Conservation (phyloP, 2,888 invertebrate genomes). For the Apoderus coryli region DNA sequence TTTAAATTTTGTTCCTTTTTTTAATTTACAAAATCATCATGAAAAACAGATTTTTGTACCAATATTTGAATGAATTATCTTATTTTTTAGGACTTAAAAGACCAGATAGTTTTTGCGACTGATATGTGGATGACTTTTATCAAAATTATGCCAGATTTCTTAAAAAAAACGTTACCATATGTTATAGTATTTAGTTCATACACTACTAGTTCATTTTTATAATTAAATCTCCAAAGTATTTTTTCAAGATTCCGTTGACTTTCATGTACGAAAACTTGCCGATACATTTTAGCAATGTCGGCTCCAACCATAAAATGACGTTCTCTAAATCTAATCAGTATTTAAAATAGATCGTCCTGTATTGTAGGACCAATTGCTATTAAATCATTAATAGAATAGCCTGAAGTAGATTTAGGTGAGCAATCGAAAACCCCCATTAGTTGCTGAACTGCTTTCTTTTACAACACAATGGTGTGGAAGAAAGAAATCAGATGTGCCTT, state of each 20-base stretch:
- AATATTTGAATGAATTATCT: too few species aligned
- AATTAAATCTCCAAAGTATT: slow-evolving; percentile 14
- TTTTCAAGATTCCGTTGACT: slow-evolving; percentile 10
- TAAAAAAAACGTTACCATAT: too few species aligned
- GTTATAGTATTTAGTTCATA: too few species aligned
- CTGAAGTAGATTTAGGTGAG: slow-evolving; percentile 17
- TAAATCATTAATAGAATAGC: slow-evolving; percentile 23
- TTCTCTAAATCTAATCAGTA: slow-evolving; percentile 17
- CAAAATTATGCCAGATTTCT: too few species aligned
- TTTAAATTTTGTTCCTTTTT: too few species aligned
- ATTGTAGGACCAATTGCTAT: slow-evolving; percentile 22
- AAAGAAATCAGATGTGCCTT: neutral
- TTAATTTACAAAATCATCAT: too few species aligned
- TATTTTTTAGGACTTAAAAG: too few species aligned
- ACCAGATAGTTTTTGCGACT: too few species aligned
- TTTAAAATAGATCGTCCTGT: slow-evolving; percentile 21
- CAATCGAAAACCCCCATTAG: slow-evolving; percentile 24
- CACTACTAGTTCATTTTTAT: too few species aligned
- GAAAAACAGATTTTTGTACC: too few species aligned
- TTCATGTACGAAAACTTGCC: slow-evolving; percentile 3
- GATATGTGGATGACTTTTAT: too few species aligned
- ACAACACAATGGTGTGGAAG: slow-evolving; percentile 27
- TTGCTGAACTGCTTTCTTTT: slow-evolving; percentile 20
- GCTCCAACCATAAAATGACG: slow-evolving; percentile 1
- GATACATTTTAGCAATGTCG: slow-evolving; percentile 9